Evolutionary conservation across 2,797 vertebrate genomes (phyloP), one percentile per base, ranked within the genome.

Genomic region (Eospalax fontanierii): DNA sequence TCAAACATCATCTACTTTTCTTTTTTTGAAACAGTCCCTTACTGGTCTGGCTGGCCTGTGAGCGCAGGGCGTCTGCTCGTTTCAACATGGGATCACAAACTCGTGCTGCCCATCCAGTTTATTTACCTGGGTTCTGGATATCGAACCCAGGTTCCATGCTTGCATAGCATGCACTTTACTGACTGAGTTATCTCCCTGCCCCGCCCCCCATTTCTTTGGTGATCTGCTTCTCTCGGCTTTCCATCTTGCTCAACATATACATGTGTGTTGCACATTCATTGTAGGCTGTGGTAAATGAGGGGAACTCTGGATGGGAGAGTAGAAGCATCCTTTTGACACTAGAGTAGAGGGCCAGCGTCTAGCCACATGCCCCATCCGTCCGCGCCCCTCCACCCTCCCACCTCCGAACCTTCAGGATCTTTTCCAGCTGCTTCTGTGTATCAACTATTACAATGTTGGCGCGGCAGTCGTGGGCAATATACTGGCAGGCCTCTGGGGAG

Each of bases 391-490:
- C n/a, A n/a, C n/a, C n/a, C n/a, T 11, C 43, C 54, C 30, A 3
- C 16, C 70, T 15, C 24, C 33, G 11, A 97, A 99, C 99, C 99
- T 99, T 98, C 93, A 98, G 97, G 96, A 99, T 99, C 97, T 99
- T 99, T 43, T 99, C 99, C 98, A 99, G 74, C 79, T 99, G 99
- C 91, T 99, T 99, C 96, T 96, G 98, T 30, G 99, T 99, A 97
- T 99, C 99, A 1, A 99, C 98, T 91, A 99, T 98, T 38, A 99
- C 98, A 85, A 99, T 76, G 83, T 99, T 98, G 89, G 99, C 99
- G 38, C 97, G 98, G 97, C 99, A 99, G 97, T 99, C 99, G 7
- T 97, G 96, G 57, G 99, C 99, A 28, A 99, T 98, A 93, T 99
- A 99, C 84, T 98, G 98, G 95, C 99, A 99, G 33, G 99, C 99